These are phyloP conservation scores for Orbicella faveolata DNA, from an alignment of 64 coral and sea anemone genomes.

Conservation along the genomic window DNA sequence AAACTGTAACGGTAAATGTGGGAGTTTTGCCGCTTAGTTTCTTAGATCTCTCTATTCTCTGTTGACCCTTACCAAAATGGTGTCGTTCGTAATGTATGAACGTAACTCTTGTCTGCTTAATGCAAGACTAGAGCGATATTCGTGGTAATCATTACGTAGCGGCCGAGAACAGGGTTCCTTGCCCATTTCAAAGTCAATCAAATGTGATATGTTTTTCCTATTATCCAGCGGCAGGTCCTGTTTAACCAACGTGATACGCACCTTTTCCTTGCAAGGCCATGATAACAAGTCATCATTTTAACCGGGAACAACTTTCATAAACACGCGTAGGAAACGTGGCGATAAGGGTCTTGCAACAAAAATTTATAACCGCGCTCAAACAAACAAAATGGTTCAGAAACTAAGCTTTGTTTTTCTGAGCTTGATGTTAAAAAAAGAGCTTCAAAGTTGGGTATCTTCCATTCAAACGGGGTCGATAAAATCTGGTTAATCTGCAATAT, in stretches of 20 bases:
- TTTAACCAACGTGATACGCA: background rate
- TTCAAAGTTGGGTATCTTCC: slow-evolving; percentile 27
- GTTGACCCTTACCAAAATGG: background rate
- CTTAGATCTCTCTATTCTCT: background rate
- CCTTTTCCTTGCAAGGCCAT: slow-evolving; percentile 34
- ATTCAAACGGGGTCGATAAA: background rate
- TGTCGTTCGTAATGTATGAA: background rate
- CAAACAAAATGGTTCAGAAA: slow-evolving; percentile 33
- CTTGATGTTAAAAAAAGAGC: background rate
- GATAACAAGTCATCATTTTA: slow-evolving; percentile 25
- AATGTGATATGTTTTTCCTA: background rate
- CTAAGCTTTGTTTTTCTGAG: background rate
- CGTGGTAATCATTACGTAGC: background rate
- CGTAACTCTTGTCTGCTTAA: too few species aligned
- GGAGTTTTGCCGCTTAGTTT: too few species aligned
- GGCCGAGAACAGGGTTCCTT: background rate
- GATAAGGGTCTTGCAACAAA: background rate
- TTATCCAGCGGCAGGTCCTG: background rate
- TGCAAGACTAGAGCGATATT: too few species aligned
- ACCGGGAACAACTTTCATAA: slow-evolving; percentile 32
- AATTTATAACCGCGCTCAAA: slow-evolving; percentile 7
- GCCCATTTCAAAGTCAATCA: background rate
- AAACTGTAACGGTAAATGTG: too few species aligned
- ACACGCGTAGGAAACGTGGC: background rate
- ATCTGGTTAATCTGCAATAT: background rate